Conservation (phyloP, 2,113 vertebrate species). For the Opisthocomus hoazin region DNA sequence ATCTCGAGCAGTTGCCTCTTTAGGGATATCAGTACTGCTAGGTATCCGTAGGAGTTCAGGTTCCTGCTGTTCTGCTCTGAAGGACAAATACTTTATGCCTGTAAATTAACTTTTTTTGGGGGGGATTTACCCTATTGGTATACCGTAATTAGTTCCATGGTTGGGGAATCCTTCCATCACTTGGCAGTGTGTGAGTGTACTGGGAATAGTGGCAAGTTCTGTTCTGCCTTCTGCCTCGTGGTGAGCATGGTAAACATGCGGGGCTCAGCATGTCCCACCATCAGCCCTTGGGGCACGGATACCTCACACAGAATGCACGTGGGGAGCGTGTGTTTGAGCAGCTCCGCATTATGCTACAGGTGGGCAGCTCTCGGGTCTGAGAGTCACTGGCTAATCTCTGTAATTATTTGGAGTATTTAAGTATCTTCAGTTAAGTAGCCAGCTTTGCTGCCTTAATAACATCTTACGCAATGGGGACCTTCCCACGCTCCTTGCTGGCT, state of each 20-base stretch:
- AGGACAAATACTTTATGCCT: neutral
- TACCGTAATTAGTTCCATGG: neutral
- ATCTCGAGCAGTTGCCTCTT: neutral
- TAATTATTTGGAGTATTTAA: conserved; percentile 47
- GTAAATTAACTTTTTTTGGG: neutral
- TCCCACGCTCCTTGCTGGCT: neutral
- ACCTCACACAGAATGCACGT: fast-evolving
- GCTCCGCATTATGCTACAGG: neutral
- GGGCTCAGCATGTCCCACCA: neutral
- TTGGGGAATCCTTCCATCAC: neutral
- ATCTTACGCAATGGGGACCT: conserved; percentile 11
- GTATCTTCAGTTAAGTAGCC: conserved; percentile 25
- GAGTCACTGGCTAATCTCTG: neutral
- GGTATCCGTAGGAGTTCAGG: neutral
- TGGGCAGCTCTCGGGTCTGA: neutral
- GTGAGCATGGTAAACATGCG: neutral
- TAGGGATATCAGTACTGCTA: neutral
- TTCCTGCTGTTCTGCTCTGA: neutral
- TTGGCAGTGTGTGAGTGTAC: fast-evolving
- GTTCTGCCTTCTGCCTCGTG: neutral
- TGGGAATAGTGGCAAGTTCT: neutral
- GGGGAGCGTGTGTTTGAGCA: neutral
- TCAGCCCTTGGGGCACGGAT: fast-evolving
- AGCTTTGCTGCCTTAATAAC: conserved; percentile 42
- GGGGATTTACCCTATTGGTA: neutral